Conservation (phyloP, 2,888 invertebrate genomes). For the Idaea dimidiata region DNA sequence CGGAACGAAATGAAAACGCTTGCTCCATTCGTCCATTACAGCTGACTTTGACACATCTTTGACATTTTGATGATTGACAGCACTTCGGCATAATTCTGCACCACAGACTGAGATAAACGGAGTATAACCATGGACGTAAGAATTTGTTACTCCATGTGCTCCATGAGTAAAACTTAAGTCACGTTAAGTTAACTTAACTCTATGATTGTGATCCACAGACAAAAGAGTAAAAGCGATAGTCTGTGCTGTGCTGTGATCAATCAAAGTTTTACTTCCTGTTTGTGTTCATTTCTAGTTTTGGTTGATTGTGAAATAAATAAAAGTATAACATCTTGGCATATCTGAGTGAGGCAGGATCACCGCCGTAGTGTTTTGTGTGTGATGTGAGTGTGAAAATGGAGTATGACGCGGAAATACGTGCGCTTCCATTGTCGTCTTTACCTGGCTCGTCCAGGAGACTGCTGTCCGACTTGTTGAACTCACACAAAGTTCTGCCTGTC, state of each 20-base stretch:
- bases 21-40: background rate
- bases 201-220: too few relatives aligned
- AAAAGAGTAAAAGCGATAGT: too few relatives aligned
- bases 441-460: slow-evolving; percentile 67
- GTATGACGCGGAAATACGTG: slow-evolving; percentile 47
- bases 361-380: slow-evolving; percentile 1
- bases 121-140: too few relatives aligned
- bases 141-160: too few relatives aligned
- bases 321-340: background rate
- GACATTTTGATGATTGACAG: background rate
- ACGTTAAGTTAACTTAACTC: too few relatives aligned
- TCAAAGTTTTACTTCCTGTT: background rate
- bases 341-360: background rate
- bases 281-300: background rate
- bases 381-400: slow-evolving; percentile 32
- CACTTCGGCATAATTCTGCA: too few relatives aligned
- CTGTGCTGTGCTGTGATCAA: too few relatives aligned
- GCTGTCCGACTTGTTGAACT: slow-evolving; percentile 83
- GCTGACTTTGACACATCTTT: background rate
- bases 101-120: too few relatives aligned
- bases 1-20: background rate
- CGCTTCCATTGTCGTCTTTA: slow-evolving; percentile 64
- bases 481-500: slow-evolving; percentile 83
- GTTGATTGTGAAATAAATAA: background rate
- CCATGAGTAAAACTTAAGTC: too few relatives aligned